Evolutionary conservation across 2,888 invertebrate species (phyloP), one percentile per base, ranked within the genome.

Genomic region (Orchesella flavescens): DNA sequence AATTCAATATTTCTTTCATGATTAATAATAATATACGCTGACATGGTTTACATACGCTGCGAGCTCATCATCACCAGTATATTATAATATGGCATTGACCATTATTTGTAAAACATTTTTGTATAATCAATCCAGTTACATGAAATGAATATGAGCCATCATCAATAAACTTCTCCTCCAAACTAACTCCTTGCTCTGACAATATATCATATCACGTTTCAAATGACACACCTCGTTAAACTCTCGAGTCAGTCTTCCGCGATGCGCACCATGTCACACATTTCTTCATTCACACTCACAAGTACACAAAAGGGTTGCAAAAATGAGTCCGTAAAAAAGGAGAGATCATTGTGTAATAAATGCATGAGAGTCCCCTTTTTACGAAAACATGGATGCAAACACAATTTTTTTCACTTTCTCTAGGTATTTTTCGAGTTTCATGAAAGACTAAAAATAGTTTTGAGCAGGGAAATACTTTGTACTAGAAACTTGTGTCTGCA

Each of bases 391-490:
- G 12, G 59, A 76, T 76, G 81, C 74, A 81, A 75, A 81, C 73
- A 55, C 73, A 49, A 34, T 49, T 15, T 49, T 24, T 34, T 72
- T 72, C 74, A 61, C 74, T 59, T 74, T 69, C 81, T 68, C 81
- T 68, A 61, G 68, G 43, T 75, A 66, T 43, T 80, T 66, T 74
- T 81, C 81, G 81, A 81, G 81, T 81, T 81, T 75, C 75, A 82
- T 87, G 87, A 87, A 87, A 87, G 87, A 87, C 87, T 86, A 86
- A 85, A 86, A 86, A 86, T 86, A 82, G 82, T 85, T 79, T 86
- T 86, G 86, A 87, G 86, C 87, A 86, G 87, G 87, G 87, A 87
- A 87, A 86, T 87, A 87, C 85, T 86, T 84, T 83, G 85, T 85
- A 83, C 83, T 85, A 82, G 82, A 85, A 83, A 82, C 82, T 76